Base-by-base conservation (phyloP, 2,113 vertebrate species). In the Pomatorhinus ruficollis region DNA sequence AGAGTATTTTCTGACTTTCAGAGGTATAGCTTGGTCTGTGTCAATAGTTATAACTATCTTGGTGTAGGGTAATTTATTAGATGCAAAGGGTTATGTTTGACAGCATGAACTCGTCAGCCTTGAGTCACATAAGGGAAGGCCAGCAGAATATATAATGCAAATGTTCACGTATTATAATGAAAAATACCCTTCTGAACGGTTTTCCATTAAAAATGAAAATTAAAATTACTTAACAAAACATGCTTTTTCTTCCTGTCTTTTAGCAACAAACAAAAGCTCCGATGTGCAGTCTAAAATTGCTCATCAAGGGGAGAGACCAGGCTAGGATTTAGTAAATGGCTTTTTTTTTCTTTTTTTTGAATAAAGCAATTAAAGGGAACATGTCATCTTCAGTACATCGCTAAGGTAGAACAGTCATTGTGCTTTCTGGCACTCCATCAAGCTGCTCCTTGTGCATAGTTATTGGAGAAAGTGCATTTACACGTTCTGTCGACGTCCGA, bases 321-420 rank as follows among this genome's bases (percentile, higher is more conserved):
- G 61, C 74, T 96, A 54, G 30, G 85, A 94, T 95, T 91, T 71
- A 88, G 90, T 97, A 97, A 97, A 97, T 92, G 89, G 77, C 33
- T 91, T 96, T 87, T 66, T 92, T 83, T 37, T 95, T 95, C 74
- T 33, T n/a, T 66, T 86, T 95, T 91, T 83, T 95, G 68, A 98
- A 97, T 93, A 86, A 97, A 97, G 95, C 95, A 97, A 97, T 97
- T 97, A 95, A 97, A 97, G 97, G 95, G 96, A 98, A 95, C 95
- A 94, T 95, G 95, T 92, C 94, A 92, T 97, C 91, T 97, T 95
- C 71, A 74, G 91, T 63, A 69, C 82, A 70, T 64, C 95, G 95
- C 89, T 49, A 96, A 94, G 96, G 97, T 95, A 96, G 96, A 97
- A 93, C 86, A 90, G 87, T 93, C 97, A 95, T 95, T 97, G 90